Evolutionary conservation across 2,888 invertebrate species (phyloP).

Genomic region (Phyllotreta cruciferae): DNA sequence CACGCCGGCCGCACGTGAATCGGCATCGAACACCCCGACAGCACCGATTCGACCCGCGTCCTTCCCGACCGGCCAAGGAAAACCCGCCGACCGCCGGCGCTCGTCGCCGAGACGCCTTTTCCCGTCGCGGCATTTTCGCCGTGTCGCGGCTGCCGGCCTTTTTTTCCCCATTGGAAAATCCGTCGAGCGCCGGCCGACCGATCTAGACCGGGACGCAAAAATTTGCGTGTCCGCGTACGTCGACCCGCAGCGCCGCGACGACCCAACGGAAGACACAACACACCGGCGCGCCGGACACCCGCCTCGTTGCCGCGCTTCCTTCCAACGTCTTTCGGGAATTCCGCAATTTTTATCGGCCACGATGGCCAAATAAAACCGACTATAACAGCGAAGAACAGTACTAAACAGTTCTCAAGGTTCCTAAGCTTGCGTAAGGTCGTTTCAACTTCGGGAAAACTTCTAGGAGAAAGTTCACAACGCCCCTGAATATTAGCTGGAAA

Average conservation of each 20-base stretch:
- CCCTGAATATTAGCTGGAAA: too few relatives aligned
- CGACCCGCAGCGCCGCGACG: slow-evolving; percentile 33
- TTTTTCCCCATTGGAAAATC: slow-evolving; percentile 9
- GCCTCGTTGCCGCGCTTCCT: slow-evolving; percentile 5
- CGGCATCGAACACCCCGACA: slow-evolving; percentile 16
- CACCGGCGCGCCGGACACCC: slow-evolving; percentile 13
- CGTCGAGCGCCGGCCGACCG: slow-evolving; percentile 9
- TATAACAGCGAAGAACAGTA: neutral
- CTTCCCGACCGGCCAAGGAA: slow-evolving; percentile 21
- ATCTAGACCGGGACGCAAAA: slow-evolving; percentile 23
- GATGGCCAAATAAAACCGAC: too few relatives aligned
- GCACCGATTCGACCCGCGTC: slow-evolving; percentile 1
- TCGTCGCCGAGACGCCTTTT: slow-evolving; percentile 6
- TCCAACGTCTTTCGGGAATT: neutral
- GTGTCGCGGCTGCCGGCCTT: slow-evolving; percentile 1
- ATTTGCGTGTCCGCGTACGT: slow-evolving; percentile 36
- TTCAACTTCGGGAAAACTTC: too few relatives aligned
- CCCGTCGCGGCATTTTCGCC: slow-evolving; percentile 2
- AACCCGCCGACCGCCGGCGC: slow-evolving; percentile 8
- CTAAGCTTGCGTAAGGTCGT: too few relatives aligned
- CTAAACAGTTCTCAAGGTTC: slow-evolving; percentile 20
- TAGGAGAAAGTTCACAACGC: too few relatives aligned
- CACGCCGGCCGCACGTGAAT: slow-evolving; percentile 37
- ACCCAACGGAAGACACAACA: slow-evolving; percentile 20
- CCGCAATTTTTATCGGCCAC: neutral